Percentiles rank a stretch among this genome's conserved stretches.
Conservation (phyloP, 2,113 vertebrate genomes). For the Actenoides lindsayi region DNA sequence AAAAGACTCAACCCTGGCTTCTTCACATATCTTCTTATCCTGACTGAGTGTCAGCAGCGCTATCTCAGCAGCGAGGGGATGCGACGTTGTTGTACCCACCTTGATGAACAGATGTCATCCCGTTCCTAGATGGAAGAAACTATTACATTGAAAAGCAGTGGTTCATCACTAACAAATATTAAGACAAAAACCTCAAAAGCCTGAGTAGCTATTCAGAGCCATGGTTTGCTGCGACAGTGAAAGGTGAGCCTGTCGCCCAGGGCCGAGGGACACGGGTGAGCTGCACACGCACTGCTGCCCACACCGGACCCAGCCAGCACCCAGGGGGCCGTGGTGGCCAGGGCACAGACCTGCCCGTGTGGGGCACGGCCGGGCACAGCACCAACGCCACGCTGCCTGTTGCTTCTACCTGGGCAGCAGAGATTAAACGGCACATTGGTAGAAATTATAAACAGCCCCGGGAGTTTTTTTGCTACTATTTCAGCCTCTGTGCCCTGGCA, state of each 20-base stretch:
- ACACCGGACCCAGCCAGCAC: no score
- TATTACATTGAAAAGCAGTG: not conserved
- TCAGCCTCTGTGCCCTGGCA: not conserved
- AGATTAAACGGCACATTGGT: fast-evolving
- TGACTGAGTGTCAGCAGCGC: not conserved
- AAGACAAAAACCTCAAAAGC: not conserved
- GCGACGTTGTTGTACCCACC: not conserved
- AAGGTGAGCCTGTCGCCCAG: not conserved
- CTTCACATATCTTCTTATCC: not conserved
- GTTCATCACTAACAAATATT: not conserved
- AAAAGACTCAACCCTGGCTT: not conserved
- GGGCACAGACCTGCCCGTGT: fast-evolving
- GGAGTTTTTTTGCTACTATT: not conserved
- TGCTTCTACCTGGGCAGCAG: not conserved
- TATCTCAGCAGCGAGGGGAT: not conserved
- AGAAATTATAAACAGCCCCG: not conserved
- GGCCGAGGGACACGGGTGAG: no score
- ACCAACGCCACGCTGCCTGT: no score
- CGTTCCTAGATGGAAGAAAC: not conserved
- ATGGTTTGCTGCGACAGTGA: not conserved
- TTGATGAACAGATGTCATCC: not conserved
- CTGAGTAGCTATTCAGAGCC: not conserved
- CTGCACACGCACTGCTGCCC: no score
- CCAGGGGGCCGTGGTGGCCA: no score
- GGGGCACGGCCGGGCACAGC: no score